phyloP scores from a whole-genome alignment of 2,113 vertebrate genomes.

The Grammomys surdaster region DNA sequence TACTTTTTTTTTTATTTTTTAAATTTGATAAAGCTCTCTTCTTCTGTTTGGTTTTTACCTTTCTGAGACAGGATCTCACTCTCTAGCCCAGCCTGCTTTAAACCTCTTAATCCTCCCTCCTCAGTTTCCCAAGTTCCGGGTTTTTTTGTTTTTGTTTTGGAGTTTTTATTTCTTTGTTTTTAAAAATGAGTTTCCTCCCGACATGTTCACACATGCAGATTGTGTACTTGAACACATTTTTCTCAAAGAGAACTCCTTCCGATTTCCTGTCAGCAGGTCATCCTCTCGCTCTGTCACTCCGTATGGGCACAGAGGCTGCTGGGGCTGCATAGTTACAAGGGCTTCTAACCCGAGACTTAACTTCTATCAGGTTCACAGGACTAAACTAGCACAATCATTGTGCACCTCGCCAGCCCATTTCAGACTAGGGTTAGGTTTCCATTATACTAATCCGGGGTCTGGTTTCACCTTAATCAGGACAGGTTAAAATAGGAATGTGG shows the following conservation, averaged over 20 bases:
- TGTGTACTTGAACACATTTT: neutral
- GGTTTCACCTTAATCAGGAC: conserved; percentile 53
- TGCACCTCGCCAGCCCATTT: conserved; percentile 42
- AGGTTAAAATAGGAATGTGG: conserved; percentile 64
- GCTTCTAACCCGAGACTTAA: conserved; percentile 35
- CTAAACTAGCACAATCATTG: neutral
- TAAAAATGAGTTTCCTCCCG: neutral
- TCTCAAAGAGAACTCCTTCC: neutral
- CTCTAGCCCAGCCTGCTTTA: neutral
- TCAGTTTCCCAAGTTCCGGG: neutral
- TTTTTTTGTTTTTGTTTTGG: no score
- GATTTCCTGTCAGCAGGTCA: neutral
- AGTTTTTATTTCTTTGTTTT: neutral
- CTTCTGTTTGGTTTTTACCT: neutral
- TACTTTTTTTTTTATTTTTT: conserved; percentile 51
- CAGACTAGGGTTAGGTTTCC: conserved; percentile 57
- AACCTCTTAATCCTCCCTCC: neutral
- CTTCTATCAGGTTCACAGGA: conserved; percentile 52
- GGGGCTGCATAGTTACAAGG: neutral
- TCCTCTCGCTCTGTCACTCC: neutral
- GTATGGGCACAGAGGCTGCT: neutral
- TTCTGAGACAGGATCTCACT: neutral
- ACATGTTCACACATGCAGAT: neutral
- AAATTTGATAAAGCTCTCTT: neutral
- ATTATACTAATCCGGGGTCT: conserved; percentile 33